These are phyloP conservation scores for Conger conger DNA, from an alignment of 2,113 vertebrate genomes.

Conservation along the genomic window DNA sequence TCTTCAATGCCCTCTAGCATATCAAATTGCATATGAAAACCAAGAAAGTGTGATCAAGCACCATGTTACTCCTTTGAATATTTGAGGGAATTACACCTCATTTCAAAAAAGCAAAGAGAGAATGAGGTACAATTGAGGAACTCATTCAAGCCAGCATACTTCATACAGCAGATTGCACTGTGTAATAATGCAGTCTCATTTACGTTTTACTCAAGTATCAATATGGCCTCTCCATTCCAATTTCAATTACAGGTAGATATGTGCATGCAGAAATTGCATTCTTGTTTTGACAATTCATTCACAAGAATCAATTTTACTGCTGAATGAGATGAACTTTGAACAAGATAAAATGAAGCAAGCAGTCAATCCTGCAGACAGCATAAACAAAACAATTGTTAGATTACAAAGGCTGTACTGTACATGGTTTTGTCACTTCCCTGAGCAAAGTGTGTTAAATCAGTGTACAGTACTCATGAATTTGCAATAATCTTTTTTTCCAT, in stretches of 20 bases:
- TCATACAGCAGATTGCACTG: not conserved
- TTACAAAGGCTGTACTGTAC: not conserved
- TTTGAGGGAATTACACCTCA: not conserved
- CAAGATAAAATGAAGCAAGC: not conserved
- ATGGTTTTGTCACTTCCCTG: not conserved
- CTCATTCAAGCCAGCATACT: not conserved
- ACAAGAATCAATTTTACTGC: not conserved
- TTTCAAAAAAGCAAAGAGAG: not conserved
- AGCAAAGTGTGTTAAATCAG: not conserved
- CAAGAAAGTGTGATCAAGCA: no score
- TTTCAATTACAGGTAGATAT: not conserved
- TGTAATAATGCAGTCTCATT: not conserved
- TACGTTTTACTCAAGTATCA: not conserved
- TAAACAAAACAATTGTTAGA: not conserved
- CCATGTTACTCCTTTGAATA: not conserved
- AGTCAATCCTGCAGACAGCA: not conserved
- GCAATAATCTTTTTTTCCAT: not conserved
- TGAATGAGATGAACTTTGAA: not conserved
- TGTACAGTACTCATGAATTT: not conserved
- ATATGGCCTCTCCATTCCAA: not conserved
- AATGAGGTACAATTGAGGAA: not conserved
- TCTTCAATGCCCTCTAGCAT: no score
- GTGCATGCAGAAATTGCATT: not conserved
- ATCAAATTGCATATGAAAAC: no score
- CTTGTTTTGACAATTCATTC: constrained; percentile 1